Percentiles rank a stretch among this genome's conserved stretches.
These are phyloP conservation scores for Sanderia malayensis DNA, from an alignment of 30 jellyfish, hydroid and myxozoan species.

Conservation along the genomic window DNA sequence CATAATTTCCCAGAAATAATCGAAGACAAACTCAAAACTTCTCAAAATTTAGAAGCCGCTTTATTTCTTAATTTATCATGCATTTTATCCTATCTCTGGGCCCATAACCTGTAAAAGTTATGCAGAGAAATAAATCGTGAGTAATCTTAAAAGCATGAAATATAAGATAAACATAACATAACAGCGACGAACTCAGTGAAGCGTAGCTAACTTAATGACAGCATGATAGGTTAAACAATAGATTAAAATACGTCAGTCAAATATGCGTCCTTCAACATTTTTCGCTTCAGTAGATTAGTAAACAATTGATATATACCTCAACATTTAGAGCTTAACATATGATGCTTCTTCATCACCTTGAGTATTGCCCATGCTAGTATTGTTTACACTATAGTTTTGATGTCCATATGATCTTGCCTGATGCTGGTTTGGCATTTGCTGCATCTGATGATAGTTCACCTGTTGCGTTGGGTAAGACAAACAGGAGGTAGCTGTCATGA, in stretches of 20 bases:
- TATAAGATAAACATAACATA: slow-evolving; percentile 18
- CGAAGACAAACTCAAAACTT: background rate
- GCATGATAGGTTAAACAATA: slow-evolving; percentile 25
- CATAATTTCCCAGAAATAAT: background rate
- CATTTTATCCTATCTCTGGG: slow-evolving; percentile 24
- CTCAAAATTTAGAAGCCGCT: slow-evolving; percentile 1
- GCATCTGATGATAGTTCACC: too few species aligned
- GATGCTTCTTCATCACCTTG: too few species aligned
- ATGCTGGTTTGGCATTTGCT: too few species aligned
- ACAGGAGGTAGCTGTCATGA: background rate
- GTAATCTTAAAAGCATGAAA: slow-evolving; percentile 17
- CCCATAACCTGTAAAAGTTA: slow-evolving; percentile 22
- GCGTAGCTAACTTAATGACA: slow-evolving; percentile 27
- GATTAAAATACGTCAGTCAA: slow-evolving; percentile 21
- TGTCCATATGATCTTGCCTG: too few species aligned
- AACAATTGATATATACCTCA: slow-evolving; percentile 22
- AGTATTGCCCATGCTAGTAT: too few species aligned
- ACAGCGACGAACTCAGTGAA: slow-evolving; percentile 21
- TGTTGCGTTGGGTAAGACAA: too few species aligned
- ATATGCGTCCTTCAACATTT: slow-evolving; percentile 26
- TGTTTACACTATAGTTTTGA: too few species aligned
- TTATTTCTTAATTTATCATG: slow-evolving; percentile 9
- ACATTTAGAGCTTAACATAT: too few species aligned
- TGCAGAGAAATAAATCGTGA: slow-evolving; percentile 24
- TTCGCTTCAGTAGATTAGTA: slow-evolving; percentile 26